Evolutionary conservation across 1,140 invertebrate genomes (phyloP).

Genomic region (Camponotus pennsylvanicus): DNA sequence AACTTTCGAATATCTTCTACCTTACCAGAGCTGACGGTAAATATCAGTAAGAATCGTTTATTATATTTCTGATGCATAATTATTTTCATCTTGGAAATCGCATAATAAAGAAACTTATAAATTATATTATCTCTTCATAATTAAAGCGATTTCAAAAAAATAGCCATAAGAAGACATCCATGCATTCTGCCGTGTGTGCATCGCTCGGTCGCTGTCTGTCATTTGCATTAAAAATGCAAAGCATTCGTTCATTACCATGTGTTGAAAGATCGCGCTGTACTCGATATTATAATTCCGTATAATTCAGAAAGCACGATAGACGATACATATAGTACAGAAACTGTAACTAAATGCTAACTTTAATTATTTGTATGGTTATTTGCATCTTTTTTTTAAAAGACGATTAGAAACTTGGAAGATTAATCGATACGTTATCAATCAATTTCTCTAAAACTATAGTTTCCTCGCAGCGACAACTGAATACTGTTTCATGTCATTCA

Average conservation of each 20-base stretch:
- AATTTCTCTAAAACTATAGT: not conserved
- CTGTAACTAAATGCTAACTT: not conserved
- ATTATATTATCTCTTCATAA: not conserved
- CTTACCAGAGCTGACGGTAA: not conserved
- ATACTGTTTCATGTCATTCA: too few relatives aligned
- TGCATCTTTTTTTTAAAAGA: not conserved
- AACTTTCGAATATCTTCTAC: not conserved
- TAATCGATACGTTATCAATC: not conserved
- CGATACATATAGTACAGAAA: too few relatives aligned
- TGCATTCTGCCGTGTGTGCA: not conserved
- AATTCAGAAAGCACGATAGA: not conserved
- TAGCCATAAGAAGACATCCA: not conserved
- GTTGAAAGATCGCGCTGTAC: too few relatives aligned
- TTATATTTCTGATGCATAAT: not conserved
- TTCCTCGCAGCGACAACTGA: too few relatives aligned
- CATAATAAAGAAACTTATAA: not conserved
- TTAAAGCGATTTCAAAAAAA: not conserved
- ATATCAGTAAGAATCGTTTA: constrained; percentile 5
- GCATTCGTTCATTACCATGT: not conserved
- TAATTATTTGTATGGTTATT: not conserved
- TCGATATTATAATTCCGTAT: not conserved
- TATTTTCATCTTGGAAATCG: not conserved
- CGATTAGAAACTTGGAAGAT: not conserved
- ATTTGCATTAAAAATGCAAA: constrained; percentile 52
- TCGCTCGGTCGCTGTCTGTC: not conserved